Conservation (phyloP, 2,797 vertebrate species). For the Amblyraja radiata region DNA sequence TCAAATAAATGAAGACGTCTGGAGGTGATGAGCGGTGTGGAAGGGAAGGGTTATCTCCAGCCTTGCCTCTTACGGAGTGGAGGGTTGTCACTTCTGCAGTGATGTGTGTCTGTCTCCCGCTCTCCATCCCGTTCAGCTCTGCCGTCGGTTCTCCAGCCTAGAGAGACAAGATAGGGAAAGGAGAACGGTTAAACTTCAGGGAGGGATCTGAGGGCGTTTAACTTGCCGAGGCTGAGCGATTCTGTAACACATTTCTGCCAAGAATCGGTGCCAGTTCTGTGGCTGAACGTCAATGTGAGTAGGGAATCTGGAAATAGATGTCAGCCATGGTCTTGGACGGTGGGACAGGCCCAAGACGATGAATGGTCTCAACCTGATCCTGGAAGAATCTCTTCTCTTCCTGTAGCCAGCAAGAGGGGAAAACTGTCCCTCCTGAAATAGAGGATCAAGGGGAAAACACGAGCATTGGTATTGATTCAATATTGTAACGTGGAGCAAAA, state of each 20-base stretch:
- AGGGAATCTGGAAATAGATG: too few relatives aligned
- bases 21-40: too few relatives aligned
- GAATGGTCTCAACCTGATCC: too few relatives aligned
- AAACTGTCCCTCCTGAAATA: neutral
- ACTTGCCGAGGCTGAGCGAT: neutral
- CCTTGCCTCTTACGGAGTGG: neutral
- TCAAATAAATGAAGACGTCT: neutral
- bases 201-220: neutral
- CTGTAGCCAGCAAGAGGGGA: neutral
- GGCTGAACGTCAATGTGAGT: neutral
- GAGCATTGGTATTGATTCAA: too few relatives aligned
- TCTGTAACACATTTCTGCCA: neutral
- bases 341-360: neutral
- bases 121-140: neutral
- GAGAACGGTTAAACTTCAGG: neutral
- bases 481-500: too few relatives aligned
- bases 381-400: neutral
- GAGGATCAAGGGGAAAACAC: neutral
- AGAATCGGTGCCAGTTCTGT: neutral
- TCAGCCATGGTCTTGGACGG: too few relatives aligned
- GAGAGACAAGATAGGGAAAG: neutral
- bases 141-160: neutral
- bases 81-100: neutral
- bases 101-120: neutral
- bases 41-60: neutral